These are phyloP conservation scores for Galeopsomyia nigrocyanea DNA, from an alignment of 2,888 invertebrate species.

Conservation along the genomic window DNA sequence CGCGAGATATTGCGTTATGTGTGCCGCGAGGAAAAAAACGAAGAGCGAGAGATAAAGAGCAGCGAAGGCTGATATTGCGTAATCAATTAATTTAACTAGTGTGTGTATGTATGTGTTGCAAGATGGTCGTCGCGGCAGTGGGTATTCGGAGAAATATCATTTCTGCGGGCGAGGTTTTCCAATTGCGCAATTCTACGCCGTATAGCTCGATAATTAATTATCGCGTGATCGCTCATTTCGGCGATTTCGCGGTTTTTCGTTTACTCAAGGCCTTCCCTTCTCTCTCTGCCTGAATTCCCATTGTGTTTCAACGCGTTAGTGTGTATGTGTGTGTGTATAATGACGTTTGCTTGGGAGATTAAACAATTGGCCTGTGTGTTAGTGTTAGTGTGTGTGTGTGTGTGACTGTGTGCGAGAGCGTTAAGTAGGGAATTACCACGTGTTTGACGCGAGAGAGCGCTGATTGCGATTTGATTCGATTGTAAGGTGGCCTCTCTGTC, in stretches of 20 bases:
- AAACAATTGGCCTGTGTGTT: slow-evolving; percentile 22
- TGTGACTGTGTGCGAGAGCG: slow-evolving; percentile 1
- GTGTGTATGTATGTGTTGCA: too few relatives aligned
- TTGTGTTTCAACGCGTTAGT: neutral
- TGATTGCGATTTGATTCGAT: slow-evolving; percentile 22
- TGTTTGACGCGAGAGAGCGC: slow-evolving; percentile 3
- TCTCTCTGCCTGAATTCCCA: neutral
- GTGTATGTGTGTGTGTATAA: slow-evolving; percentile 3
- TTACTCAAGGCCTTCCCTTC: slow-evolving; percentile 13
- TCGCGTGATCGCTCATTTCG: slow-evolving; percentile 31
- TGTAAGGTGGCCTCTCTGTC: neutral
- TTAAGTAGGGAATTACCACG: slow-evolving; percentile 21
- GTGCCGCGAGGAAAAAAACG: neutral
- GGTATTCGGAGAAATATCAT: neutral
- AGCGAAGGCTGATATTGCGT: neutral
- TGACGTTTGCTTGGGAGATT: slow-evolving; percentile 34
- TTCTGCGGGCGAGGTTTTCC: neutral
- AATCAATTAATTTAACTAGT: too few relatives aligned
- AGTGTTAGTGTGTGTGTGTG: too few relatives aligned
- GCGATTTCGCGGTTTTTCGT: slow-evolving; percentile 23
- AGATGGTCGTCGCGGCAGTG: neutral
- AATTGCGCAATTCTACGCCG: neutral
- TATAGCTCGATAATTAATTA: slow-evolving; percentile 23
- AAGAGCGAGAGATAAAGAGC: neutral
- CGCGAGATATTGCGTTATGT: too few relatives aligned